Evolutionary conservation across 2,888 invertebrate genomes (phyloP), one percentile per base, ranked within the genome.

Genomic region (Drosophila nr. perissopoda): DNA sequence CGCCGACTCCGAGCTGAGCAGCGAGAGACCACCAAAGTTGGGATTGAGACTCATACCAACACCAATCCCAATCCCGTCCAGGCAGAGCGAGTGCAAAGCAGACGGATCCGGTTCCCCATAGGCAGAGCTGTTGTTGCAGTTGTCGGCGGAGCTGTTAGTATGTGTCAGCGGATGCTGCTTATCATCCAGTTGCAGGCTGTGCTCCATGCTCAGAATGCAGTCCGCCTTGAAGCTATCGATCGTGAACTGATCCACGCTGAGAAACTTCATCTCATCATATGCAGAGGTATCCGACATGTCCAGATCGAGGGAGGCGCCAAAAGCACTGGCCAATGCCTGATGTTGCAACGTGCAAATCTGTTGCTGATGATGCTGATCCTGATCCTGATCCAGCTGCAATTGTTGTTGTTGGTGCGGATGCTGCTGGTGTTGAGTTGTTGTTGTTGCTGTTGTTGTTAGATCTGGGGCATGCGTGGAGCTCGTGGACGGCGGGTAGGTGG

Each of bases 151-250:
- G 59, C 70, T 48, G 52, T 53, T 46, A 29, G 36, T 67, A 25
- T 77, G 79, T n/a, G 83, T 61, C 29, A 82, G 69, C 34, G 75
- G 56, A 31, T 73, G 71, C 53, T 82, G 82, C 25, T 73, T 89
- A 52, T 92, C 91, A 21, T 91, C 92, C 72, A 92, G 74, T 6
- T 76, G 53, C 36, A 93, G 85, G n/a, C 88, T 81, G 65, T 93
- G 93, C 70, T 93, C 93, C 82, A 93, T 88, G 86, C 92, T 93
- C 4, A 93, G 82, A 21, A 93, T 93, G 72, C 93, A 93, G 70
- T 93, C 93, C 51, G 92, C 92, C 76, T 93, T 93, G 63, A 93
- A 93, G 77, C 92, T 92, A 40, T 93, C 93, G 74, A 93, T 93
- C 74, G 93, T 93, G 66, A 93, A 93, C 74, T 93, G 93, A 82